Base-by-base conservation (phyloP, 1,140 invertebrate genomes). In the Physella acuta region DNA sequence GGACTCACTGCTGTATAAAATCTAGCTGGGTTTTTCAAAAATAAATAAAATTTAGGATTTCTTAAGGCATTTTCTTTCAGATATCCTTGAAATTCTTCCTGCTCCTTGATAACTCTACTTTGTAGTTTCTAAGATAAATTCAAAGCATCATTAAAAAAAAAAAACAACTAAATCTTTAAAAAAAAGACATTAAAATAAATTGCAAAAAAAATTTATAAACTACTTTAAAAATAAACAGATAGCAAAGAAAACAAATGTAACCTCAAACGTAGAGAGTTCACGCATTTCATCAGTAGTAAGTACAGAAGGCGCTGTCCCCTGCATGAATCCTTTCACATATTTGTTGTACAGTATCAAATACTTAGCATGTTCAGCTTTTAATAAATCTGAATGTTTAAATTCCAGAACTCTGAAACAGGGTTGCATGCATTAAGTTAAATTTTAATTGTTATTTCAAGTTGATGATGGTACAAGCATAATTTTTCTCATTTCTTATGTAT, bases 21-120 rank as follows among this genome's bases (percentile, higher is more conserved):
- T 20, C 31, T 66, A 52, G 64, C 64, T 20, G 16, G 0, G 16
- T 26, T 3, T 39, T 36, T 66, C 16, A 66, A n/a, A 34, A 66
- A 66, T 28, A 3, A 37, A 24, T 66, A 56, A 37, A 17, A 2
- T 28, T 56, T 14, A 39, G 64, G 64, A 39, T 56, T 34, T 36
- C 26, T 66, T 28, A n/a, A 30, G 24, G 64, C 64, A 36, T 56
- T 56, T 52, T 56, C 14, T 3, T 33, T 17, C 20, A 66, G 37
- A 56, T 66, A 66, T 5, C 31, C 30, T 28, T 66, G 64, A 28
- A 66, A 66, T 30, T 66, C 64, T 53, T 30, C 53, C 53, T 66
- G 64, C 36, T 66, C 64, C 17, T 36, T 34, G 30, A 37, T 20
- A 4, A 66, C 64, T 24, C 52, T 52, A 20, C 34, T 26, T 26